Conservation (phyloP, 2,888 invertebrate genomes). For the Lutraria lutraria region DNA sequence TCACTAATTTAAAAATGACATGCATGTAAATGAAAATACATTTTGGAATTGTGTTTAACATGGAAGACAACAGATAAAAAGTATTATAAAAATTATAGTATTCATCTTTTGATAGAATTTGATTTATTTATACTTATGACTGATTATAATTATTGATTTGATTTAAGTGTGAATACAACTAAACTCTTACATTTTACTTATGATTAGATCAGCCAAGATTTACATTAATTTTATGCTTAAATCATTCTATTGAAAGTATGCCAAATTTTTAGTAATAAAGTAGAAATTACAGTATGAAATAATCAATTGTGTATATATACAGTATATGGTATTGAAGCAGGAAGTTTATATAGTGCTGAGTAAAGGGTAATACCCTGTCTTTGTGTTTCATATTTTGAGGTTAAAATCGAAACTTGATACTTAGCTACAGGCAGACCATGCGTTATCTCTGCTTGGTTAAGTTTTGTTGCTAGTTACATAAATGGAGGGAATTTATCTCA, state of each 20-base stretch:
- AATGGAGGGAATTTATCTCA: no score
- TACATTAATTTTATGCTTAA: background rate
- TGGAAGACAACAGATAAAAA: no score
- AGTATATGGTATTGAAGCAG: background rate
- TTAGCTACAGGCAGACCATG: background rate
- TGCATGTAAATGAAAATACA: no score
- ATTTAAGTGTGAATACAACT: no score
- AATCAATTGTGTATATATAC: background rate
- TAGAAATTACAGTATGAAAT: no score
- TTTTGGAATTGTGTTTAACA: no score
- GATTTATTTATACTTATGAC: no score
- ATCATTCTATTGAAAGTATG: background rate
- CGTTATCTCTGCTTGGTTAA: background rate
- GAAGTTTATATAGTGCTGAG: slow-evolving; percentile 24
- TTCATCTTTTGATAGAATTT: no score
- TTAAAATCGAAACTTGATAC: slow-evolving; percentile 2
- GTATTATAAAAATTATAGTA: no score
- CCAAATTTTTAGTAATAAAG: background rate
- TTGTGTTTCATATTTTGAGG: background rate
- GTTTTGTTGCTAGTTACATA: no score
- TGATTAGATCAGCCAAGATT: background rate
- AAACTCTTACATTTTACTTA: background rate
- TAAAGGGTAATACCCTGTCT: slow-evolving; percentile 31
- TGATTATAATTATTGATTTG: no score
- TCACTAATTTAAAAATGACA: no score